Base-by-base conservation (phyloP, 2,797 vertebrate species). In the Lagodon rhomboides region DNA sequence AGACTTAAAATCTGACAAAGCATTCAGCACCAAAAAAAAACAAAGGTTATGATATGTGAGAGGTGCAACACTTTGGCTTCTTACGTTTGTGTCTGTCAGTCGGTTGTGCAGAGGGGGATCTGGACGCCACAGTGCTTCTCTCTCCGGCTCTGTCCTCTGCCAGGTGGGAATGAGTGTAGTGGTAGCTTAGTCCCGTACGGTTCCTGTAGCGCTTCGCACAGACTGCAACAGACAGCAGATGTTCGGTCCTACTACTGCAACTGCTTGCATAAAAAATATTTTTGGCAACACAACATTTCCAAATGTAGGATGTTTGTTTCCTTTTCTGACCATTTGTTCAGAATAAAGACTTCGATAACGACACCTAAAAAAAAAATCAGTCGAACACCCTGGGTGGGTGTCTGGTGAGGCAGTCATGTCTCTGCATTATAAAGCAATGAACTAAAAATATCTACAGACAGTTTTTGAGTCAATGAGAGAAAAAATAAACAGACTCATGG, bases 141-240 rank as follows among this genome's bases (percentile, higher is more conserved):
- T 97, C 97, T 1, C 95, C 96, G 6, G 96, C 95, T n/a, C 96
- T 95, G 80, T 97, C 97, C 0, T 97, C 97, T 66, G 97, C 96
- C 8, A 98, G 95, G 86, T 99, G 98, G 85, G 98, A 97, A 92
- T 99, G 97, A 84, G 97, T 96, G 51, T 99, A 99, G 94, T 99
- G 98, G 92, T 99, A 99, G 91, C 98, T 99, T 85, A 99, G 95
- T 66, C 98, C 98, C 1, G 98, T 97, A 56, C 97, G 96, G 94
- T 99, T 99, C 94, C 98, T 98, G 93, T 99, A 99, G 87, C 97
- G 97, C 93, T 98, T 99, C 81, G 97, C 96, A 80, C 97, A 99
- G 84, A 98, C 98, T 99, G 80, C 43, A 86, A 86, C 59, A 82
- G 25, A 77, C 22, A 13, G 9, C 43, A 63, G 15, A 68, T 25